Conservation (phyloP, 2,888 invertebrate genomes). For the Heliconius hortense region DNA sequence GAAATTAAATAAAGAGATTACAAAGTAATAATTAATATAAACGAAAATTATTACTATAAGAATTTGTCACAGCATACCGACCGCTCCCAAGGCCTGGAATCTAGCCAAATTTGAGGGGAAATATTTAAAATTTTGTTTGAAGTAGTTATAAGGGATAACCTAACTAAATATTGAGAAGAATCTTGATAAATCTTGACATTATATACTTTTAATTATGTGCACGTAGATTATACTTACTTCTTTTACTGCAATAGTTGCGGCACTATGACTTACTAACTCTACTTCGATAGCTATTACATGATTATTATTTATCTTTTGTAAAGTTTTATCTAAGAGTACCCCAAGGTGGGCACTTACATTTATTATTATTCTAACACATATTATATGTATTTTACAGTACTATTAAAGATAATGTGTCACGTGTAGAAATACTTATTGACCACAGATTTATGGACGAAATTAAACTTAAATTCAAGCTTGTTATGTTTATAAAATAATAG, state of each 20-base stretch:
- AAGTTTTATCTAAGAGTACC: neutral
- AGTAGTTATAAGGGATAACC: conserved; percentile 31
- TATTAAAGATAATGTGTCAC: neutral
- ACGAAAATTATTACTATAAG: conserved; percentile 17
- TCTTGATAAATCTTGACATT: conserved; percentile 22
- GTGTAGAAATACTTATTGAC: neutral
- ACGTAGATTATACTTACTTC: neutral
- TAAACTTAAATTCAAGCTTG: neutral
- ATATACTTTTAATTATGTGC: neutral
- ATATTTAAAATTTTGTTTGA: conserved; percentile 41
- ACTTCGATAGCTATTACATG: neutral
- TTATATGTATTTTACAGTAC: neutral
- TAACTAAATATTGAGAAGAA: conserved; percentile 34
- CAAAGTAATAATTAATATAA: neutral
- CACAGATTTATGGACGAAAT: neutral
- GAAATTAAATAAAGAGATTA: neutral
- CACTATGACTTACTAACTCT: neutral
- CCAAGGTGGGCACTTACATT: neutral
- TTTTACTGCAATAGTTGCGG: neutral
- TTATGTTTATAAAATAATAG: neutral
- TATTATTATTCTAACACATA: neutral
- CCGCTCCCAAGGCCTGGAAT: conserved; percentile 37
- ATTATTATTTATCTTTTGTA: neutral
- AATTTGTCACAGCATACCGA: conserved; percentile 37
- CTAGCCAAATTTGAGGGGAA: conserved; percentile 38